Evolutionary conservation across 30 jellyfish, hydroid and myxozoan species (phyloP).

Genomic region (Chironex yamaguchii): DNA sequence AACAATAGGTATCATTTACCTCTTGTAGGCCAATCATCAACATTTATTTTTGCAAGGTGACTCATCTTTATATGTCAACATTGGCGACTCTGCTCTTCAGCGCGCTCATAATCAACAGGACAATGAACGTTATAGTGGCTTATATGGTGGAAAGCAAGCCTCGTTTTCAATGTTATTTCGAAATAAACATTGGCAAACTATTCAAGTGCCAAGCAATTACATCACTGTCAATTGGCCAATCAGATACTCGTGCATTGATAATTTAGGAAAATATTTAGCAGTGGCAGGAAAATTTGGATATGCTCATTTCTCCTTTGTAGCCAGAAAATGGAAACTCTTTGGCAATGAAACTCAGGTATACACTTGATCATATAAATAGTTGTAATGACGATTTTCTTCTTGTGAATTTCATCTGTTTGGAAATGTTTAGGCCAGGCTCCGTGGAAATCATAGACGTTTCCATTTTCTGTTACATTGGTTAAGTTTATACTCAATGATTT

Average conservation of each 20-base stretch:
- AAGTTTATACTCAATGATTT: too few relatives aligned
- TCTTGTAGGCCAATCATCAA: conserved; percentile 91
- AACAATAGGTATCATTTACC: too few relatives aligned
- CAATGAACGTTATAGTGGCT: conserved; percentile 10
- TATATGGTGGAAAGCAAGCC: background rate
- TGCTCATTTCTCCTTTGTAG: conserved; percentile 84
- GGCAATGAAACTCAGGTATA: conserved; percentile 97
- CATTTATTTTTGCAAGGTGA: conserved; percentile 94
- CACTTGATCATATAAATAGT: background rate
- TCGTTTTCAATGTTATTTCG: conserved; percentile 80
- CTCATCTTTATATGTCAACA: conserved; percentile 73
- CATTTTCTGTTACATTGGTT: background rate
- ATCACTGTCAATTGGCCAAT: conserved; percentile 88
- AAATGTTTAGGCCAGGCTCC: too few relatives aligned
- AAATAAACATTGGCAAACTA: conserved; percentile 96
- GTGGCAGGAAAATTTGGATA: conserved; percentile 95
- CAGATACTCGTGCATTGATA: conserved; percentile 87
- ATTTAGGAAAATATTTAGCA: conserved; percentile 80
- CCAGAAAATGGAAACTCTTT: conserved; percentile 92
- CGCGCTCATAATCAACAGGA: conserved; percentile 8
- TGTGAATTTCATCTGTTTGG: background rate
- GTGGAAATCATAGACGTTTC: background rate
- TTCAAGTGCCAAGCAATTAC: conserved; percentile 84
- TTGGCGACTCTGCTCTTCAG: conserved; percentile 88
- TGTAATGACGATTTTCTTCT: background rate